These are phyloP conservation scores for Onychomys torridus DNA, from an alignment of 2,797 vertebrate genomes.

Conservation along the genomic window DNA sequence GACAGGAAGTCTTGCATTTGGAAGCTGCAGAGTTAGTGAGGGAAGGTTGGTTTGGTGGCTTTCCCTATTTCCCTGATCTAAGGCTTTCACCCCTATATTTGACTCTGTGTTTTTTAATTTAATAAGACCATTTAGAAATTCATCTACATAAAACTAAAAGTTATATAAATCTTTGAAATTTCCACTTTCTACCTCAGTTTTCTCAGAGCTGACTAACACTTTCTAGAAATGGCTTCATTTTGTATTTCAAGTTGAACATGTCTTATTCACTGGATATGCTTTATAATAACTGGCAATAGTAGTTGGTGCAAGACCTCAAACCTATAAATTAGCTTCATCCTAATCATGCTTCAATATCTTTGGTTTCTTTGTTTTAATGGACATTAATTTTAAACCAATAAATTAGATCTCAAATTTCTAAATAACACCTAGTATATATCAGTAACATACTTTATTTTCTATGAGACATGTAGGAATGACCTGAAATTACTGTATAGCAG, in stretches of 20 bases:
- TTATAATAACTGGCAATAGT: too few relatives aligned
- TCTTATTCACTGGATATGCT: neutral
- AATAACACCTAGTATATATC: neutral
- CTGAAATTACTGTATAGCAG: neutral
- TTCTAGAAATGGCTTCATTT: neutral
- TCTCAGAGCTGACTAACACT: neutral
- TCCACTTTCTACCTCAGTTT: neutral
- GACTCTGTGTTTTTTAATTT: too few relatives aligned
- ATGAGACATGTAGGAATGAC: too few relatives aligned
- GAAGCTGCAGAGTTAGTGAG: too few relatives aligned
- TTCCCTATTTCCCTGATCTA: too few relatives aligned
- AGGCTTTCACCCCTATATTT: too few relatives aligned
- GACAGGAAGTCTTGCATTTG: too few relatives aligned
- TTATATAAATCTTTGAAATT: neutral
- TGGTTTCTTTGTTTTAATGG: neutral
- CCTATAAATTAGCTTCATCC: too few relatives aligned
- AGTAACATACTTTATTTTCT: neutral
- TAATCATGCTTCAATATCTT: neutral
- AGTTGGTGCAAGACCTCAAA: neutral
- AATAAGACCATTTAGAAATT: too few relatives aligned
- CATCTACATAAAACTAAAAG: neutral
- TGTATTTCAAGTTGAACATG: neutral
- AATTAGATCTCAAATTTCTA: neutral
- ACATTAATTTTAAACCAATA: neutral
- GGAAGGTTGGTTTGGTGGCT: too few relatives aligned